Conservation (phyloP, 2,888 invertebrate genomes). For the Clunio marinus region DNA sequence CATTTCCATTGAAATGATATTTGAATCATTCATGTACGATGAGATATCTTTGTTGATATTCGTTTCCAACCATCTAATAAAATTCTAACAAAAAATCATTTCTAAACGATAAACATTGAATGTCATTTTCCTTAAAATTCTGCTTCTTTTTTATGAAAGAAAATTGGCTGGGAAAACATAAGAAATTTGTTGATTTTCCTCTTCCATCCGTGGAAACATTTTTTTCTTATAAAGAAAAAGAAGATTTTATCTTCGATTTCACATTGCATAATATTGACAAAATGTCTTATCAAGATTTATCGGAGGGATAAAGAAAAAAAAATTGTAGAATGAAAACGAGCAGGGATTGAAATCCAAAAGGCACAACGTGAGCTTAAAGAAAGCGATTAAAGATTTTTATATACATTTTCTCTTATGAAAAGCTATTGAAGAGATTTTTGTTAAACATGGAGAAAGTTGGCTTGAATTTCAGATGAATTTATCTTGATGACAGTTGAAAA, state of each 20-base stretch:
- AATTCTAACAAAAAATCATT: too few relatives aligned
- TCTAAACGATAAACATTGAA: too few relatives aligned
- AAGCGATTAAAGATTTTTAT: slow-evolving; percentile 5
- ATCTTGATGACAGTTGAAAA: slow-evolving; percentile 3
- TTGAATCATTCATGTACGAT: too few relatives aligned
- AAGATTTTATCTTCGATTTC: background rate
- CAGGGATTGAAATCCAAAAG: too few relatives aligned
- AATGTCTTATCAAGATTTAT: background rate
- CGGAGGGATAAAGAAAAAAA: background rate
- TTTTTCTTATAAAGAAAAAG: background rate
- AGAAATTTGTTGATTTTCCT: background rate
- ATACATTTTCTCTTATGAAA: background rate
- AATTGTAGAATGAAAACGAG: too few relatives aligned
- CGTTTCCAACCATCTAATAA: too few relatives aligned
- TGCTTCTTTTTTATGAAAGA: too few relatives aligned
- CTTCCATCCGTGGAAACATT: too few relatives aligned
- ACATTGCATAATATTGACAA: background rate
- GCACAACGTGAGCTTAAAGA: slow-evolving; percentile 10
- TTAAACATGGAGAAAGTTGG: background rate
- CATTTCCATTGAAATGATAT: too few relatives aligned
- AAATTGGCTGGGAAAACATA: too few relatives aligned
- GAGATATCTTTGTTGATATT: too few relatives aligned
- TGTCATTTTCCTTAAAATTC: too few relatives aligned
- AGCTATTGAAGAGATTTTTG: background rate
- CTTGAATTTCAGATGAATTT: slow-evolving; percentile 7